These are phyloP conservation scores for Agrotis ipsilon DNA, from an alignment of 2,888 invertebrate species.

Conservation along the genomic window DNA sequence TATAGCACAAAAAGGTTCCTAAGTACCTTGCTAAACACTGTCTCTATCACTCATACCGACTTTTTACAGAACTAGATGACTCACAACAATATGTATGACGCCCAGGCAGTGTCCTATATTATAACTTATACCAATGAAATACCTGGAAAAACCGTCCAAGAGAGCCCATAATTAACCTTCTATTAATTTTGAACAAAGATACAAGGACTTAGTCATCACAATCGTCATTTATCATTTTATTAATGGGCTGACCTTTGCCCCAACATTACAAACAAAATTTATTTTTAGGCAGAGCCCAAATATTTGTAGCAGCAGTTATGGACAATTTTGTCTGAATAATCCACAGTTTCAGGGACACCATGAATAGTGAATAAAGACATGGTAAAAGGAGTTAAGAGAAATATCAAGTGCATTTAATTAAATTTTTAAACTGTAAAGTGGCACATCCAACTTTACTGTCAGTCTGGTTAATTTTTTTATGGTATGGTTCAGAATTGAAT, in stretches of 20 bases:
- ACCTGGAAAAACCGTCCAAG: neutral
- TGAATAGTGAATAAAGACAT: neutral
- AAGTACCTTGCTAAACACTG: too few species aligned
- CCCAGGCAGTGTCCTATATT: neutral
- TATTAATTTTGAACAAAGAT: neutral
- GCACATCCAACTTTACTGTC: too few species aligned
- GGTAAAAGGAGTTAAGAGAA: too few species aligned
- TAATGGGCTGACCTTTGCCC: conserved; percentile 5
- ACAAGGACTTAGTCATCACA: neutral
- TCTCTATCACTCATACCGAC: too few species aligned
- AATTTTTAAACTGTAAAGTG: too few species aligned
- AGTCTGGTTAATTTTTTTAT: too few species aligned
- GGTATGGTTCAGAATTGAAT: too few species aligned
- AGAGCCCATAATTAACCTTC: neutral
- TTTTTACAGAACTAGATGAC: too few species aligned
- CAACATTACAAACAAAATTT: conserved; percentile 2
- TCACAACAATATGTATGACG: too few species aligned
- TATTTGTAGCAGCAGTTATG: neutral
- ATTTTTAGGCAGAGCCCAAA: neutral
- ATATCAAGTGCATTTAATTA: too few species aligned
- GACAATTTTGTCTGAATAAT: neutral
- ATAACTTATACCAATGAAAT: neutral
- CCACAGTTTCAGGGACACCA: neutral
- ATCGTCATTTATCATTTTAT: neutral
- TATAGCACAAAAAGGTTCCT: too few species aligned